These are phyloP conservation scores for Microcebus lehilahytsara DNA, from an alignment of 2,113 vertebrate genomes.

Conservation along the genomic window DNA sequence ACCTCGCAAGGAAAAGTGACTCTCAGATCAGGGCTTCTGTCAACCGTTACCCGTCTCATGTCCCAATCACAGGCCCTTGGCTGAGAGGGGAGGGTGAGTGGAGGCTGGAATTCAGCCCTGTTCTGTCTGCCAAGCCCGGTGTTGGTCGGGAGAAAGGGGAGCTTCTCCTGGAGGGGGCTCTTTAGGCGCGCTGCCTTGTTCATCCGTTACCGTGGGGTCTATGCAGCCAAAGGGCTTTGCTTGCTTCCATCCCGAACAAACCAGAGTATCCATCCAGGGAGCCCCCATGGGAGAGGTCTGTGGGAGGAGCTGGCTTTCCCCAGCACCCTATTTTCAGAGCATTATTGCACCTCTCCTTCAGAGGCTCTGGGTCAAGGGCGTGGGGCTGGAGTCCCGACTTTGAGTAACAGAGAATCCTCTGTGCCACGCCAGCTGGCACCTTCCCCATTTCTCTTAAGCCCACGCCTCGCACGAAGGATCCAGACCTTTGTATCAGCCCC, in stretches of 20 bases:
- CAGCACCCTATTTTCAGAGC: not conserved
- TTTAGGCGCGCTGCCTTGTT: not conserved
- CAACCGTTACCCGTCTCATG: not conserved
- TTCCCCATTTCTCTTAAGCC: not conserved
- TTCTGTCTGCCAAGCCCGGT: not conserved
- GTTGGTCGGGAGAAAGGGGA: not conserved
- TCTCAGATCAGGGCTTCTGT: not conserved
- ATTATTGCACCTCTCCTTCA: not conserved
- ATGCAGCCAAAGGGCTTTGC: not conserved
- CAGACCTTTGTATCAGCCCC: not conserved
- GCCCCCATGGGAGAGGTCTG: not conserved
- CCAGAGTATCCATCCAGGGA: not conserved
- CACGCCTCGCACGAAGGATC: not conserved
- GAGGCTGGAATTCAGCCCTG: not conserved
- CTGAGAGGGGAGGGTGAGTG: not conserved
- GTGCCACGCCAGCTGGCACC: not conserved
- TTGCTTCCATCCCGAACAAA: not conserved
- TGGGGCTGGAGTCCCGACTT: not conserved
- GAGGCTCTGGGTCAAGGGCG: not conserved
- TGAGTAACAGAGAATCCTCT: not conserved
- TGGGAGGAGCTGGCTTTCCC: not conserved
- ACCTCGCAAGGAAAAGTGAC: not conserved
- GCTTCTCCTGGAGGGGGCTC: not conserved
- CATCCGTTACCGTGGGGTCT: not conserved
- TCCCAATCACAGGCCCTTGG: not conserved